Percentiles rank a stretch among this genome's conserved stretches.
phyloP scores from a whole-genome alignment of 2,888 invertebrate genomes.

The Cheilosia pagana region DNA sequence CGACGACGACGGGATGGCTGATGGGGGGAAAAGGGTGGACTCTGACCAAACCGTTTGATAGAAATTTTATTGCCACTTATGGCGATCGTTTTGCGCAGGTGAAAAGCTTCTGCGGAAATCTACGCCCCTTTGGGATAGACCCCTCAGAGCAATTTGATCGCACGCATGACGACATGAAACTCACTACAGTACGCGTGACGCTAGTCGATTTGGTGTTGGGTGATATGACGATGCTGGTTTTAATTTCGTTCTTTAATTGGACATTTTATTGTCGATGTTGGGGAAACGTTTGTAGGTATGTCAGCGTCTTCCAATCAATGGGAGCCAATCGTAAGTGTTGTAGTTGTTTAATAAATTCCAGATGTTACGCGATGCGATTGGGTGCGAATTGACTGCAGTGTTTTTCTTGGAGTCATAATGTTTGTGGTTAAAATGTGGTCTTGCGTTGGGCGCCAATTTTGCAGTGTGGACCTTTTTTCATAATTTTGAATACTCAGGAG shows the following conservation, averaged over 20 bases:
- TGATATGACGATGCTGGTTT: conserved; percentile 38
- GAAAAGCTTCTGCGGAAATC: conserved; percentile 70
- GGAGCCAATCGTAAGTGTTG: conserved; percentile 38
- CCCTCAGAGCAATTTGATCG: conserved; percentile 58
- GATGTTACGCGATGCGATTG: conserved; percentile 22
- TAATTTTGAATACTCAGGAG: too few relatives aligned
- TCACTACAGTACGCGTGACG: conserved; percentile 65
- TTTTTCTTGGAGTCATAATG: too few relatives aligned
- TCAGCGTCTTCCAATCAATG: conserved; percentile 57
- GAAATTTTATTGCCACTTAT: conserved; percentile 70
- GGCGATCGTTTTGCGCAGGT: conserved; percentile 64
- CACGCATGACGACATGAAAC: conserved; percentile 72
- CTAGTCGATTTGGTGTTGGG: not conserved
- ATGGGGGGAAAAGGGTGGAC: not conserved
- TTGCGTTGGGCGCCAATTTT: too few relatives aligned
- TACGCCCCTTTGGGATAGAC: conserved; percentile 53
- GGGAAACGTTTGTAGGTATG: conserved; percentile 13
- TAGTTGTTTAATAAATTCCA: conserved; percentile 46
- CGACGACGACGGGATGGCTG: not conserved
- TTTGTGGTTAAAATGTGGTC: too few relatives aligned
- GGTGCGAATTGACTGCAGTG: too few relatives aligned
- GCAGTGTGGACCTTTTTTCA: too few relatives aligned
- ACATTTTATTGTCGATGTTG: conserved; percentile 58
- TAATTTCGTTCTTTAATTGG: conserved; percentile 65
- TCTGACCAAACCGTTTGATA: conserved; percentile 60